Evolutionary conservation across 2,797 vertebrate species (phyloP).

Genomic region (Macropus fuliginosus): DNA sequence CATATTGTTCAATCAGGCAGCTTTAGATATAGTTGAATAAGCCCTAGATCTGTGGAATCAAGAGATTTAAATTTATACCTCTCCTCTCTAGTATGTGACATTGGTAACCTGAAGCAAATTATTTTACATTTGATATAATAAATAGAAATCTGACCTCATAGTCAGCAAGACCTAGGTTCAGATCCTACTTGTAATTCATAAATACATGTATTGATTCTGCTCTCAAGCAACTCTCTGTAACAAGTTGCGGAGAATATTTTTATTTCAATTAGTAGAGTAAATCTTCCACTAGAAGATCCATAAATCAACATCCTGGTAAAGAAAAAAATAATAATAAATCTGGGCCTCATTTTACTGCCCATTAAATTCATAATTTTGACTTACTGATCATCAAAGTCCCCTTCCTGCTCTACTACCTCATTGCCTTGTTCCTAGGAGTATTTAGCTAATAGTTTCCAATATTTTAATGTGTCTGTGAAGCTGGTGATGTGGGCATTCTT

Average conservation of each 20-base stretch:
- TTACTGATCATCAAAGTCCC: neutral
- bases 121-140: neutral
- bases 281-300: neutral
- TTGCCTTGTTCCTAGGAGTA: neutral
- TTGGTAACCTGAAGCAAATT: neutral
- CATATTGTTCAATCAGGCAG: neutral
- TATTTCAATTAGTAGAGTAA: neutral
- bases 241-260: neutral
- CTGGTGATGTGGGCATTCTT: neutral
- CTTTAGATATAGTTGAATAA: neutral
- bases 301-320: neutral
- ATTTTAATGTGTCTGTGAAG: neutral
- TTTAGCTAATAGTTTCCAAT: neutral
- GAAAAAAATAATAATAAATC: neutral
- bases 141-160: neutral
- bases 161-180: neutral
- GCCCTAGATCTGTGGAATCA: neutral
- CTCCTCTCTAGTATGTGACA: neutral
- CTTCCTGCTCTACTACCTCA: neutral
- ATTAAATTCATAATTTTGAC: neutral
- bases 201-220: neutral
- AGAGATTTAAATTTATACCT: neutral
- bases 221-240: neutral
- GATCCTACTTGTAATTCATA: neutral
- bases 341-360: neutral